A percentile compares a stretch with the other conserved stretches of the same genome.
phyloP scores from a whole-genome alignment of 2,797 vertebrate genomes.

The Sarcoramphus papa region DNA sequence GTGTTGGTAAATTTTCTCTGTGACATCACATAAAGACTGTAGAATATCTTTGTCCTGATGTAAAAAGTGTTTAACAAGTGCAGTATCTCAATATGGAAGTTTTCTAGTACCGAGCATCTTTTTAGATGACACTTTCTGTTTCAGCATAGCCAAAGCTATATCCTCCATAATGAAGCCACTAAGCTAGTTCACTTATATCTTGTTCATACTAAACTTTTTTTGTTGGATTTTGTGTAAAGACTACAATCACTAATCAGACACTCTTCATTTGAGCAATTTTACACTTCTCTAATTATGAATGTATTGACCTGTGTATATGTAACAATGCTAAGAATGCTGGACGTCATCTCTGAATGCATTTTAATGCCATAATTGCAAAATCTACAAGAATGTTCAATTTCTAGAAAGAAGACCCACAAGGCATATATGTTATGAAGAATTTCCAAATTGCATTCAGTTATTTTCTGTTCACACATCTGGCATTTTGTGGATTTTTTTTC shows the following conservation, averaged over 20 bases:
- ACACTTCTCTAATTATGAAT: neutral
- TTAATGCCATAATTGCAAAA: neutral
- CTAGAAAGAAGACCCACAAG: neutral
- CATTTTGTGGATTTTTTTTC: neutral
- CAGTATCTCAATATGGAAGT: neutral
- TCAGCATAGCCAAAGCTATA: neutral
- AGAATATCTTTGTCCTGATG: neutral
- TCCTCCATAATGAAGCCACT: neutral
- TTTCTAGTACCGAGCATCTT: neutral
- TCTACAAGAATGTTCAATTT: neutral
- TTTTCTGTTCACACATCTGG: neutral
- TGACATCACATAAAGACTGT: neutral
- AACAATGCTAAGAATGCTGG: neutral
- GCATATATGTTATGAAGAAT: neutral
- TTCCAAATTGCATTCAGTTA: neutral
- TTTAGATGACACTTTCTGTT: neutral
- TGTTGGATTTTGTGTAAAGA: neutral
- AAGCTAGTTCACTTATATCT: neutral
- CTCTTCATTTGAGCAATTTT: neutral
- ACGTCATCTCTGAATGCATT: neutral
- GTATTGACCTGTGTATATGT: neutral
- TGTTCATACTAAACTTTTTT: neutral
- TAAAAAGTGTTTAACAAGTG: neutral
- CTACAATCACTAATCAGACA: neutral
- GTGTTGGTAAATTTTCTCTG: neutral